Evolutionary conservation across 2,797 vertebrate species (phyloP).

Genomic region (Parauchenoglanis ngamensis): DNA sequence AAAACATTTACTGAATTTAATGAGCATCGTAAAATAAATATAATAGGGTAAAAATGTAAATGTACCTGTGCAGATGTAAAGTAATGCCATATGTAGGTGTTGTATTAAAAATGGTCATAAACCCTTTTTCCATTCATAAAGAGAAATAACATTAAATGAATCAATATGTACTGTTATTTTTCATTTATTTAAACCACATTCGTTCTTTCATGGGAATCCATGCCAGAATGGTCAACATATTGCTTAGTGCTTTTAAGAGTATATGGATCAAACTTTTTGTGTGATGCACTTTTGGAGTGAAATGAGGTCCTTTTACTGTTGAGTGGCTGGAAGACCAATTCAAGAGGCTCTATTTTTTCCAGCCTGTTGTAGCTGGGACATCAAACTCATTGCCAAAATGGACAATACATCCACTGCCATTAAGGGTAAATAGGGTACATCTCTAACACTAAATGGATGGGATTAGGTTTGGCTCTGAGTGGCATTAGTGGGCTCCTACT

Average conservation of each 20-base stretch:
- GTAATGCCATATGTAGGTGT: conserved; percentile 32
- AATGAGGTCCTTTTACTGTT: conserved; percentile 44
- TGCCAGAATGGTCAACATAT: conserved; percentile 25
- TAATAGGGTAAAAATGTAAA: conserved; percentile 42
- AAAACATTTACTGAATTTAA: conserved; percentile 74
- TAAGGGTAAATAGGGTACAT: conserved; percentile 38
- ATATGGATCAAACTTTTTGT: conserved; percentile 17
- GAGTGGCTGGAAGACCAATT: conserved; percentile 32
- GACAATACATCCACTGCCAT: conserved; percentile 32
- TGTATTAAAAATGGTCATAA: conserved; percentile 36
- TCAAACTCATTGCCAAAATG: conserved; percentile 47
- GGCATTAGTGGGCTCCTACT: conserved; percentile 21
- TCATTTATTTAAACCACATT: conserved; percentile 15
- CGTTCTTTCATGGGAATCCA: background rate
- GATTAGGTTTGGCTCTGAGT: conserved; percentile 30
- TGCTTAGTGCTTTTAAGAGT: conserved; percentile 43
- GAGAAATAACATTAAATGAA: conserved; percentile 9
- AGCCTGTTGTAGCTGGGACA: conserved; percentile 25
- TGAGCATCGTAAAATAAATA: conserved; percentile 60
- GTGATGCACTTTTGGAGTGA: conserved; percentile 29
- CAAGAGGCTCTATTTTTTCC: conserved; percentile 31
- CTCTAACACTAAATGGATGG: conserved; percentile 23
- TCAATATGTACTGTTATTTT: conserved; percentile 11
- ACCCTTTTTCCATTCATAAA: conserved; percentile 32
- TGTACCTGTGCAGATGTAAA: conserved; percentile 27